Conservation (phyloP, 2,797 vertebrate genomes). For the Chaenodraco wilsoni region DNA sequence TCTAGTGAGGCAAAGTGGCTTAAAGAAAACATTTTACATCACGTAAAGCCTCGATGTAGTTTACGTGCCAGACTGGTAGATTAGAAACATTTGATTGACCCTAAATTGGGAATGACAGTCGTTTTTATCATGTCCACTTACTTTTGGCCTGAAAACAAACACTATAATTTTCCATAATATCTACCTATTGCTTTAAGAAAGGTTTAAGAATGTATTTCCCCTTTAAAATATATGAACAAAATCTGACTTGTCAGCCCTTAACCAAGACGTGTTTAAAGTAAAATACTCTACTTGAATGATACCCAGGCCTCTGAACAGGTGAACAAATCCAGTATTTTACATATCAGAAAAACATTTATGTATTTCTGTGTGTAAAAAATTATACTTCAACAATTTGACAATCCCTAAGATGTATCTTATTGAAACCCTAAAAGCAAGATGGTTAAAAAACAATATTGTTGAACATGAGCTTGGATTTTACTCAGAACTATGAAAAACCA, state of each 20-base stretch:
- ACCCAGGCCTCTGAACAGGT: neutral
- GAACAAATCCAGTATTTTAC: too few species aligned
- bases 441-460: neutral
- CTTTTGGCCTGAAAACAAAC: neutral
- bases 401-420: neutral
- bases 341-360: too few species aligned
- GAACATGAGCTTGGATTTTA: neutral
- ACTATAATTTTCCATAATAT: neutral
- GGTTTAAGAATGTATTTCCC: neutral
- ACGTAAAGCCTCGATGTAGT: neutral
- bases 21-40: neutral
- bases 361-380: too few species aligned
- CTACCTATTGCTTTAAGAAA: neutral
- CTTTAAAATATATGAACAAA: neutral
- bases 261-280: neutral
- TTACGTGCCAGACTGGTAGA: neutral
- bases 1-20: neutral
- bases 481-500: conserved; percentile 9
- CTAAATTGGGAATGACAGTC: too few species aligned
- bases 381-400: neutral
- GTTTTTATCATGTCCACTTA: neutral
- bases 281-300: neutral
- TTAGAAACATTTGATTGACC: too few species aligned
- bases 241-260: neutral
- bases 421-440: neutral